Evolutionary conservation across 2,888 invertebrate genomes (phyloP).

Genomic region (Keiferia lycopersicella): DNA sequence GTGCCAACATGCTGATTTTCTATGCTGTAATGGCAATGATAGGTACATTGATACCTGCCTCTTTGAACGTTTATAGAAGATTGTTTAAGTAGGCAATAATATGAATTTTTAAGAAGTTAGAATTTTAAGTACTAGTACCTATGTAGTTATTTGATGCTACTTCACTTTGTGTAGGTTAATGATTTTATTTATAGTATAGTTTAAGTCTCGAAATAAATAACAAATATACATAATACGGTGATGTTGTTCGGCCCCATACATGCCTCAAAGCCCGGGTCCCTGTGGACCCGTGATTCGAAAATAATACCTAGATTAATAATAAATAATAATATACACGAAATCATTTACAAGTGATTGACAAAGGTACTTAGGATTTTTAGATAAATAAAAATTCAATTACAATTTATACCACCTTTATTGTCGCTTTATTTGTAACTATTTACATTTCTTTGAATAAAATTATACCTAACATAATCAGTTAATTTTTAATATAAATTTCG

Average conservation of each 20-base stretch:
- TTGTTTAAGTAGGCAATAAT: not conserved
- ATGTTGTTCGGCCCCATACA: too few relatives aligned
- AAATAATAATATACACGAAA: too few relatives aligned
- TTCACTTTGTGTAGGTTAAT: too few relatives aligned
- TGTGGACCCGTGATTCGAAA: too few relatives aligned
- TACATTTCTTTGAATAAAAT: conserved; percentile 28
- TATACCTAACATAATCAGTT: conserved; percentile 25
- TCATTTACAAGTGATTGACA: not conserved
- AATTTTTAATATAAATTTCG: conserved; percentile 28
- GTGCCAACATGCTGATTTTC: conserved; percentile 45
- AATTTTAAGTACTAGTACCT: too few relatives aligned
- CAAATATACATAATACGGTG: not conserved
- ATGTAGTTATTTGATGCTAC: too few relatives aligned
- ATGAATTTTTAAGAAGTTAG: too few relatives aligned
- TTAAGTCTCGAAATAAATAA: not conserved
- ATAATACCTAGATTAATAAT: too few relatives aligned
- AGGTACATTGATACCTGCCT: conserved; percentile 44
- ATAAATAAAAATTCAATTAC: not conserved
- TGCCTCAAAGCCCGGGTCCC: too few relatives aligned
- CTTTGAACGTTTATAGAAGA: conserved; percentile 36
- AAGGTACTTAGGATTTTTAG: not conserved
- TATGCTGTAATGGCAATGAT: conserved; percentile 48
- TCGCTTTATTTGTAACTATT: conserved; percentile 30
- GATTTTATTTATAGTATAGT: too few relatives aligned
- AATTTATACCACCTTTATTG: conserved; percentile 1